These are phyloP conservation scores for Enteromius argenteus DNA, from an alignment of 2,797 vertebrate genomes.

Conservation along the genomic window DNA sequence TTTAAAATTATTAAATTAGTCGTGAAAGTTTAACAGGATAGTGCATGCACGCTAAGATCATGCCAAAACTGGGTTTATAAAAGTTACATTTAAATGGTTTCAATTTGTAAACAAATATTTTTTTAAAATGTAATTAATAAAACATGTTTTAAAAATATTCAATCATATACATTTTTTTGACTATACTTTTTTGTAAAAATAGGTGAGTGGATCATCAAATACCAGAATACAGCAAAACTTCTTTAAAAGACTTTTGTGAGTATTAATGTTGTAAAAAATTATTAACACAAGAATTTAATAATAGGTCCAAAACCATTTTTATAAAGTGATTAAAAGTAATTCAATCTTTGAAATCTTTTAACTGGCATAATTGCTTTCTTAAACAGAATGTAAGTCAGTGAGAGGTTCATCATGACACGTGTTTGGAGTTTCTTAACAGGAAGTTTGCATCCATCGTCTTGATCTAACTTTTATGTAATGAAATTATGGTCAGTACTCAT, in stretches of 20 bases:
- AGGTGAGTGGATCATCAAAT: no score
- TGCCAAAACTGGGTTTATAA: neutral
- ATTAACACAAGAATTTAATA: no score
- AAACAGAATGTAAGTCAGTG: neutral
- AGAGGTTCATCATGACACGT: neutral
- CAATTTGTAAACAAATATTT: neutral
- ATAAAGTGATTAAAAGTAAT: no score
- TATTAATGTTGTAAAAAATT: no score
- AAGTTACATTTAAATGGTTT: neutral
- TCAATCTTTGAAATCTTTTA: neutral
- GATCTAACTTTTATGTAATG: slow-evolving; percentile 46
- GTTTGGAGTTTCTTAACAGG: neutral
- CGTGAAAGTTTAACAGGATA: neutral
- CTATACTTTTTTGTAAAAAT: no score
- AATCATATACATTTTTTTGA: no score
- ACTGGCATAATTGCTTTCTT: neutral
- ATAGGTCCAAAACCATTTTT: no score
- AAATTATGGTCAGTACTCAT: slow-evolving; percentile 51
- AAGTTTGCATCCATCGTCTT: neutral
- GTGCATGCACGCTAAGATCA: neutral
- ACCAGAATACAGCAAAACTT: no score
- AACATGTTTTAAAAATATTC: neutral
- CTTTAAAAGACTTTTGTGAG: no score
- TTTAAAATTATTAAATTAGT: neutral
- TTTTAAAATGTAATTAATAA: neutral